A percentile compares a stretch with the other conserved stretches of the same genome.
These are phyloP conservation scores for Drosophila merina DNA, from an alignment of 2,888 invertebrate species.

Conservation along the genomic window DNA sequence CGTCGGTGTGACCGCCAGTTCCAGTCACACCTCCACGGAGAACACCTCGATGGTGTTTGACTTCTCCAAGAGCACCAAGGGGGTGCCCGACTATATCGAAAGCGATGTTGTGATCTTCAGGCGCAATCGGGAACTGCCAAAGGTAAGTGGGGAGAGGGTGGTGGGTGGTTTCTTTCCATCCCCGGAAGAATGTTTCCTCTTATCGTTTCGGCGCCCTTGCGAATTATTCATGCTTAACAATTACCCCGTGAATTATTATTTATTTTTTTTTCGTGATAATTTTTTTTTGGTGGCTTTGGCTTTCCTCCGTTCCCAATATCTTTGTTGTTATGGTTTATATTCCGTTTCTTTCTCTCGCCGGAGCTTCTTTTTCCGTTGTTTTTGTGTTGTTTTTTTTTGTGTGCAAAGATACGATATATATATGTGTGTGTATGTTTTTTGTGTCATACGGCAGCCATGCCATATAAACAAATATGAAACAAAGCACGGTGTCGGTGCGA, in stretches of 20 bases:
- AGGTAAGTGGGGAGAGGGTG: constrained; percentile 86
- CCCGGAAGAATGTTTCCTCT: constrained; percentile 9
- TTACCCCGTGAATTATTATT: constrained; percentile 51
- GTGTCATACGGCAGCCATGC: constrained; percentile 45
- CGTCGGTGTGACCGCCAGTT: constrained; percentile 49
- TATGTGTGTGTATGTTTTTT: constrained; percentile 21
- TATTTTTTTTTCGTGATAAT: constrained; percentile 47
- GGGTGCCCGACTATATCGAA: constrained; percentile 95
- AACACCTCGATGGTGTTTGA: constrained; percentile 93
- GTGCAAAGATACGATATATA: constrained; percentile 24
- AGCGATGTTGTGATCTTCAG: constrained; percentile 92
- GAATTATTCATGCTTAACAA: constrained; percentile 68
- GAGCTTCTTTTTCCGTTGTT: constrained; percentile 6
- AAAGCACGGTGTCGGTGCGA: constrained; percentile 30
- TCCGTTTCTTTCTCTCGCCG: constrained; percentile 26
- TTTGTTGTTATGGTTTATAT: constrained; percentile 34
- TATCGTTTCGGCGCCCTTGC: constrained; percentile 37
- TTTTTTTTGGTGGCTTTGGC: constrained; percentile 48
- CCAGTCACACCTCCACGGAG: constrained; percentile 71
- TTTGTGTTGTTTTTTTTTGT: constrained; percentile 25
- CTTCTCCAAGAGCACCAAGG: constrained; percentile 91
- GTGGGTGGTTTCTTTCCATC: too few relatives aligned
- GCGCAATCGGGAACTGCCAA: constrained; percentile 88
- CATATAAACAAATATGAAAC: constrained; percentile 67
- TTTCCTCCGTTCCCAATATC: constrained; percentile 40